Conservation (phyloP, 2,113 vertebrate genomes). For the Hemibagrus wyckioides region DNA sequence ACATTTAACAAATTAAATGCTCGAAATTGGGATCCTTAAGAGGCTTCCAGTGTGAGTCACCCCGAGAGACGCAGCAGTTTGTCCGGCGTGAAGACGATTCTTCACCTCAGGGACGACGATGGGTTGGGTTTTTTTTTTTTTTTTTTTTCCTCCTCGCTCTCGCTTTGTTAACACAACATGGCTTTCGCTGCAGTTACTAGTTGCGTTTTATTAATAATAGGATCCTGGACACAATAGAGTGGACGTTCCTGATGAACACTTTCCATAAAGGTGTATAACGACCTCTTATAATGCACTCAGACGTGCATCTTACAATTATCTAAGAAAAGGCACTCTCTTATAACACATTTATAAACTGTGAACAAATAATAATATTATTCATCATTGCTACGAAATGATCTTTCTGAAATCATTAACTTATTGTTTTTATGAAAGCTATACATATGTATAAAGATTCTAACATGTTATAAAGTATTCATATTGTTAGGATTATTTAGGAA, state of each 20-base stretch:
- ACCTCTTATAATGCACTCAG: not conserved
- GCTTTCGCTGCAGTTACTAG: not conserved
- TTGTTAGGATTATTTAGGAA: too few relatives aligned
- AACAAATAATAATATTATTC: too few relatives aligned
- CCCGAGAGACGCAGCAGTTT: not conserved
- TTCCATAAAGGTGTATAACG: not conserved
- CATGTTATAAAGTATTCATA: not conserved
- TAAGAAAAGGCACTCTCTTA: not conserved
- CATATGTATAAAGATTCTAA: not conserved
- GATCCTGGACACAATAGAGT: not conserved
- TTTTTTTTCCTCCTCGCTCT: not conserved
- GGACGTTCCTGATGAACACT: not conserved
- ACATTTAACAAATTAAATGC: conserved; percentile 37
- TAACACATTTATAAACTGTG: not conserved
- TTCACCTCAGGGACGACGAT: not conserved
- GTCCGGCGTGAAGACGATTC: conserved; percentile 1
- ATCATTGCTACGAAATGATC: not conserved
- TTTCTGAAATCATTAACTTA: not conserved
- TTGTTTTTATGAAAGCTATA: not conserved
- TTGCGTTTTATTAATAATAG: not conserved
- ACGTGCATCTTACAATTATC: not conserved
- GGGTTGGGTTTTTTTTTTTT: not conserved
- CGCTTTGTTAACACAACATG: not conserved
- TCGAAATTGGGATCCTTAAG: conserved; percentile 22
- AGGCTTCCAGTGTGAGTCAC: conserved; percentile 22